Base-by-base conservation (phyloP, 2,888 invertebrate genomes). In the Frankliniella intonsa region DNA sequence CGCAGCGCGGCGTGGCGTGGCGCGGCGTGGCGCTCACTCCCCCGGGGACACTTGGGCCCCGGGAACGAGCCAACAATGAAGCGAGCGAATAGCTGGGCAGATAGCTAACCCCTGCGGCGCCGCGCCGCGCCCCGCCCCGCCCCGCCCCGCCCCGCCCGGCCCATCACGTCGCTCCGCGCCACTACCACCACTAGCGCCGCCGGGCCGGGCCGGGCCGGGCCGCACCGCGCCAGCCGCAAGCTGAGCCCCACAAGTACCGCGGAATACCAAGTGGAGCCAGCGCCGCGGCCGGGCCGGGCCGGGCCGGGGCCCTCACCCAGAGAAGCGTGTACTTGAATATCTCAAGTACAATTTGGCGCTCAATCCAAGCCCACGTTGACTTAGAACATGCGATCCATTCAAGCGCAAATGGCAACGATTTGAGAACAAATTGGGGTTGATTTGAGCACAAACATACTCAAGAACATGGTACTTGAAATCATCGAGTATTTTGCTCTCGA, bases 21-120 rank as follows among this genome's bases (percentile, higher is more conserved):
- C 62, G n/a, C 62, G 62, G 19, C 62, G 62, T n/a, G 19, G 62
- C 62, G 17, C 62, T 17, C 69, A 25, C 69, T 76, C 69, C 69
- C 69, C 25, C 69, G 69, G 69, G 69, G 69, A 76, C 69, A 76
- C 69, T 76, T 76, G 69, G 69, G 69, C 69, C 69, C 69, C 69
- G 22, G 69, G 69, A 76, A 76, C 69, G 69, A 76, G 69, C 69
- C 69, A 76, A 76, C 69, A 76, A 76, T 76, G 69, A 76, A 76
- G 69, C 69, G 69, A 25, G 22, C 69, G 69, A 76, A 76, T 76
- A 76, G 69, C 69, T 76, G 69, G 69, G 69, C 69, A 76, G 69
- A 76, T 76, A 76, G 69, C 69, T 76, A 76, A 25, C 69, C 69
- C 22, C n/a, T 62, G 38, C 38, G 38, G 38, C 38, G 38, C 38